A percentile compares a stretch with the other conserved stretches of the same genome.
These are phyloP conservation scores for Nesogale talazaci DNA, from an alignment of 2,113 vertebrate species.

Conservation along the genomic window DNA sequence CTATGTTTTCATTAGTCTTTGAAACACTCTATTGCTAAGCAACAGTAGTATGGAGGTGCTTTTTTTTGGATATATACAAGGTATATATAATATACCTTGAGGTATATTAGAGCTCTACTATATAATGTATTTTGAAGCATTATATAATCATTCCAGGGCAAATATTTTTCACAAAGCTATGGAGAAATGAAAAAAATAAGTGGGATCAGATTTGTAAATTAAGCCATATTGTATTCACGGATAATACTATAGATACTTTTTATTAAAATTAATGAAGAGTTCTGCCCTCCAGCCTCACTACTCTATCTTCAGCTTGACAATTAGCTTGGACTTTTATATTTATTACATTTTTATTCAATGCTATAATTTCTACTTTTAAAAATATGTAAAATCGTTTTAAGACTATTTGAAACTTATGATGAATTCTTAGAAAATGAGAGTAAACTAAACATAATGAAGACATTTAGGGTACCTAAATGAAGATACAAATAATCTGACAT, in stretches of 20 bases:
- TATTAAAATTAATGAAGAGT: not conserved
- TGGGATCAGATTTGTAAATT: not conserved
- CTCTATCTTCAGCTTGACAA: not conserved
- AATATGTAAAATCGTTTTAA: not conserved
- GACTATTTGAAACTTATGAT: not conserved
- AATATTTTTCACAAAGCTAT: not conserved
- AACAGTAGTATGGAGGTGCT: not conserved
- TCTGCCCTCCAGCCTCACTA: not conserved
- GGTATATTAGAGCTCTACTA: not conserved
- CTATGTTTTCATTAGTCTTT: constrained; percentile 13
- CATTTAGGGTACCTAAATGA: too few relatives aligned
- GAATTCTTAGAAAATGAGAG: constrained; percentile 32
- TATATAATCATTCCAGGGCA: not conserved
- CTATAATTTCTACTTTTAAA: not conserved
- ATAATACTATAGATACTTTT: not conserved
- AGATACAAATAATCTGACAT: too few relatives aligned
- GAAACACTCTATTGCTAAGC: not conserved
- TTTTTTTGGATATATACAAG: not conserved
- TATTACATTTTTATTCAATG: too few relatives aligned
- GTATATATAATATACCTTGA: too few relatives aligned
- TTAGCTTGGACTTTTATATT: not conserved
- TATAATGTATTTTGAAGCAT: not conserved
- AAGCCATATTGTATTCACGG: not conserved
- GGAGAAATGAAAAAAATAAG: not conserved
- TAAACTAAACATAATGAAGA: not conserved